Conservation (phyloP, 2,888 invertebrate species). For the Diachrysia chrysitis region DNA sequence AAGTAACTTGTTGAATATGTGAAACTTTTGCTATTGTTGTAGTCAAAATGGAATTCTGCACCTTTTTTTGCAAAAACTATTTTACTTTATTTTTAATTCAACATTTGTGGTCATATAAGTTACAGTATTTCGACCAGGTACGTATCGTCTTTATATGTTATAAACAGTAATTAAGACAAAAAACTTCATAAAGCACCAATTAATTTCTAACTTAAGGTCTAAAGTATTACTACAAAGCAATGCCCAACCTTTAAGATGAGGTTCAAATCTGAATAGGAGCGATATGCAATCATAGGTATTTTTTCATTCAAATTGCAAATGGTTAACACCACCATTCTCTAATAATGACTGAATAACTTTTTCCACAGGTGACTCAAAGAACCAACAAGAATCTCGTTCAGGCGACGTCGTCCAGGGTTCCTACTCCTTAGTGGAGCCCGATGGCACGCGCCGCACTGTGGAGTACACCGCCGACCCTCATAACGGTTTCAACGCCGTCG, state of each 20-base stretch:
- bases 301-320: neutral
- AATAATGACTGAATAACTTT: neutral
- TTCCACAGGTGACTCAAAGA: constrained; percentile 82
- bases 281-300: too few relatives aligned
- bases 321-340: neutral
- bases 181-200: neutral
- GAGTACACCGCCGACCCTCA: constrained; percentile 91
- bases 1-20: constrained; percentile 70
- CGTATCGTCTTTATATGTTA: too few relatives aligned
- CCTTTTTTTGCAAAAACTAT: too few relatives aligned
- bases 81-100: too few relatives aligned
- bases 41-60: neutral
- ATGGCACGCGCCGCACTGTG: constrained; percentile 90
- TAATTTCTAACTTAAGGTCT: too few relatives aligned
- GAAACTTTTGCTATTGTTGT: neutral
- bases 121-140: too few relatives aligned
- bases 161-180: too few relatives aligned
- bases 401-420: constrained; percentile 91
- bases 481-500: constrained; percentile 91
- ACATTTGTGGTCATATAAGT: too few relatives aligned
- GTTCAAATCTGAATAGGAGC: neutral
- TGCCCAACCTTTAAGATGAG: too few relatives aligned
- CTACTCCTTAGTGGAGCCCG: constrained; percentile 91
- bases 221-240: too few relatives aligned
- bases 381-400: constrained; percentile 87